Evolutionary conservation across 2,113 vertebrate species (phyloP).

Genomic region (Clinocottus analis): DNA sequence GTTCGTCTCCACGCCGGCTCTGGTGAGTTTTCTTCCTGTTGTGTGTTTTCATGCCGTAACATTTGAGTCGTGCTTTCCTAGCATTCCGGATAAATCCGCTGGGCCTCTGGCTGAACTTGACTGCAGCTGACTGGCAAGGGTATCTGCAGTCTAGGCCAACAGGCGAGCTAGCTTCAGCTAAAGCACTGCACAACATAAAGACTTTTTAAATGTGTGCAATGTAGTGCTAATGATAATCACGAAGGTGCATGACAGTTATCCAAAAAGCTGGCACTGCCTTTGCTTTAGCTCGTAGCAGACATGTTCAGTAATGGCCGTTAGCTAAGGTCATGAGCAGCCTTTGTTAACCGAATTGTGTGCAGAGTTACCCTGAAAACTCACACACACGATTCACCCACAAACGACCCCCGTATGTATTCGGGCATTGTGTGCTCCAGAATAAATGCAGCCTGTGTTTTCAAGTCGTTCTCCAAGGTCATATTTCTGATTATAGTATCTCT

Average conservation of each 20-base stretch:
- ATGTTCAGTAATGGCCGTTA: neutral
- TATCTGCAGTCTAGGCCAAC: constrained; percentile 67
- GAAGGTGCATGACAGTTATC: neutral
- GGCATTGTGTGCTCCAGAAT: neutral
- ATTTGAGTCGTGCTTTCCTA: neutral
- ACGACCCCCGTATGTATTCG: neutral
- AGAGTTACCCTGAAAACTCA: neutral
- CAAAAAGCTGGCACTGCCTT: fast-evolving
- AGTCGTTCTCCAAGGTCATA: constrained; percentile 56
- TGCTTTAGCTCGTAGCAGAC: neutral
- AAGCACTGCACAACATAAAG: neutral
- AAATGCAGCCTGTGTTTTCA: neutral
- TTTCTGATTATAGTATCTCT: neutral
- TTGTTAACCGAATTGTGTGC: constrained; percentile 16
- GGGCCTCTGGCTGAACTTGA: constrained; percentile 81
- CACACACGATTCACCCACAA: neutral
- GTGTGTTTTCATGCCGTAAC: neutral
- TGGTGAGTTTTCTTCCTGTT: constrained; percentile 84
- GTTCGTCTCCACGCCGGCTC: constrained; percentile 89
- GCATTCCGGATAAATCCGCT: neutral
- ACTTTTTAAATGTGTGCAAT: fast-evolving
- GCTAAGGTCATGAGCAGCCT: constrained; percentile 71
- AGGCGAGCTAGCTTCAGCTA: constrained; percentile 54
- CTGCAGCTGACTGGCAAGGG: constrained; percentile 65
- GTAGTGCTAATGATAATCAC: fast-evolving